A percentile compares a stretch with the other conserved stretches of the same genome.
These are phyloP conservation scores for Himantopus leucocephalus DNA, from an alignment of 2,113 vertebrate genomes.

Conservation along the genomic window DNA sequence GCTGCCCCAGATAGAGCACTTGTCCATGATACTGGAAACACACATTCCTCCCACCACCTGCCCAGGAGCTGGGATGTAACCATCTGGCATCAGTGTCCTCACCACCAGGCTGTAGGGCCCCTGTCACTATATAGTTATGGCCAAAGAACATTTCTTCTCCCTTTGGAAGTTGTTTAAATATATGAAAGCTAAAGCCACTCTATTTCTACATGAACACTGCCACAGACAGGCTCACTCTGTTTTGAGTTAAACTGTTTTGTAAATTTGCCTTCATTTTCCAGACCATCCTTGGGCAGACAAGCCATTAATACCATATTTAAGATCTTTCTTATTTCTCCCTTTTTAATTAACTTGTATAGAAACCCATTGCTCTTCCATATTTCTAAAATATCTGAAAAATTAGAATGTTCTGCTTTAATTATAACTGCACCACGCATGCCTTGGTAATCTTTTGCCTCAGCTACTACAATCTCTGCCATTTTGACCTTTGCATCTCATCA, in stretches of 20 bases:
- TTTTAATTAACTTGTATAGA: background rate
- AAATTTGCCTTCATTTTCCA: background rate
- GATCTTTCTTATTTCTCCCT: background rate
- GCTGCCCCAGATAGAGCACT: background rate
- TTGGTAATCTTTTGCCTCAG: background rate
- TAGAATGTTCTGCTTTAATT: background rate
- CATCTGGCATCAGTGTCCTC: rapidly evolving
- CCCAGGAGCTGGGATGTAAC: background rate
- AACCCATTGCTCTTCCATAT: background rate
- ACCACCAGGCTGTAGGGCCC: background rate
- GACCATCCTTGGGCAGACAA: background rate
- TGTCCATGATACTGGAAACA: rapidly evolving
- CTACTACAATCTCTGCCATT: background rate
- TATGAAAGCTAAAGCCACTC: background rate
- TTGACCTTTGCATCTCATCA: background rate
- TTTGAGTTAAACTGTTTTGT: background rate
- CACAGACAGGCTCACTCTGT: background rate
- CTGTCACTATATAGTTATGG: background rate
- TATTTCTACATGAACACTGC: background rate
- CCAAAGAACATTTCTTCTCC: background rate
- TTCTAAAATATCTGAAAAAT: background rate
- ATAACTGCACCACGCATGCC: background rate
- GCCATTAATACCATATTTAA: background rate
- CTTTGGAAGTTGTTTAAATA: background rate
- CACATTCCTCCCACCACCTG: background rate